Evolutionary conservation across 92 coral and sea anemone species (phyloP).

Genomic region (Heliopora coerulea): DNA sequence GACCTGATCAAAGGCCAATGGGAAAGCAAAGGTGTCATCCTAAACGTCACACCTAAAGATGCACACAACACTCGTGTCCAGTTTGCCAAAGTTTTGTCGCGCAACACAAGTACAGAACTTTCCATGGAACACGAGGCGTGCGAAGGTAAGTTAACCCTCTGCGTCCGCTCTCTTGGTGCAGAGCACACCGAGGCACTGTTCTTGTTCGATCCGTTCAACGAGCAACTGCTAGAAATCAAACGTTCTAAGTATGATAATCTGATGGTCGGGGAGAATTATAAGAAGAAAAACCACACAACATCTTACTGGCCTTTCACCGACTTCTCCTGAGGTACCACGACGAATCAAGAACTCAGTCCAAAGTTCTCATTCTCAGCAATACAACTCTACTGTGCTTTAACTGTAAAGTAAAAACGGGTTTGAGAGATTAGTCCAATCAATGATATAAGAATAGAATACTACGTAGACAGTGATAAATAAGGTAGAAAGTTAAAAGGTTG

Average conservation of each 20-base stretch:
- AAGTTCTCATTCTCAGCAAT: too few species aligned
- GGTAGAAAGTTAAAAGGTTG: too few species aligned
- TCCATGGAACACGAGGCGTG: slow-evolving; percentile 25
- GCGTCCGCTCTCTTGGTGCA: slow-evolving; percentile 30
- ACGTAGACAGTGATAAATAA: too few species aligned
- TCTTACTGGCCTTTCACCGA: slow-evolving; percentile 48
- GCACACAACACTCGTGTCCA: slow-evolving; percentile 11
- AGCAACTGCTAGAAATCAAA: slow-evolving; percentile 36
- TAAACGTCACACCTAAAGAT: slow-evolving; percentile 32
- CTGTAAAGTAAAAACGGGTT: not conserved
- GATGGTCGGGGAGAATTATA: slow-evolving; percentile 29
- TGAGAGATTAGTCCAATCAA: too few species aligned
- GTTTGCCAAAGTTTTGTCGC: slow-evolving; percentile 28
- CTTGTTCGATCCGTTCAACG: slow-evolving; percentile 43
- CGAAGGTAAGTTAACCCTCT: slow-evolving; percentile 33
- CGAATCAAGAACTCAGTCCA: not conserved
- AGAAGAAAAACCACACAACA: slow-evolving; percentile 32
- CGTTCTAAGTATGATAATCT: slow-evolving; percentile 32
- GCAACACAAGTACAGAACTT: slow-evolving; percentile 1
- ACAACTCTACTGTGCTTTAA: not conserved
- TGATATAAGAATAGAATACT: too few species aligned
- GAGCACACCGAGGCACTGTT: slow-evolving; percentile 11
- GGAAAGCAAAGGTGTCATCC: slow-evolving; percentile 25
- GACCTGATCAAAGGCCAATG: slow-evolving; percentile 31
- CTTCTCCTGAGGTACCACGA: not conserved